A percentile compares a stretch with the other conserved stretches of the same genome.
These are phyloP conservation scores for Nothocercus julius DNA, from an alignment of 2,113 vertebrate species.

Conservation along the genomic window DNA sequence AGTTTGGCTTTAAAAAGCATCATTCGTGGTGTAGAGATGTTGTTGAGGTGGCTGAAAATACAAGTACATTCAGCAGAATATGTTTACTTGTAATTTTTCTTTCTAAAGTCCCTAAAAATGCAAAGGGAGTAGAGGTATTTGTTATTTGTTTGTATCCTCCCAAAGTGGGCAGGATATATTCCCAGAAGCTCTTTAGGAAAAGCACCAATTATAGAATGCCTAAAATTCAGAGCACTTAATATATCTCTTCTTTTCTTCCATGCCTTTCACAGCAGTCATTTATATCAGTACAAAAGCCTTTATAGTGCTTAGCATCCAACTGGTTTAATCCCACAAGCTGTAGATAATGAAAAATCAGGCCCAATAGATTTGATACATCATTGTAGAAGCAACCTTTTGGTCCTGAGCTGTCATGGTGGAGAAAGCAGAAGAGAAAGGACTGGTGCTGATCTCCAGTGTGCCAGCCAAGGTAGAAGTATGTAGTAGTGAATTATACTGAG, in stretches of 20 bases:
- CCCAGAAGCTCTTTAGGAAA: not conserved
- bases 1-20: not conserved
- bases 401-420: not conserved
- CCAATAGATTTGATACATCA: not conserved
- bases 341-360: not conserved
- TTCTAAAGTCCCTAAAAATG: not conserved
- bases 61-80: not conserved
- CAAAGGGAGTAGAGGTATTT: not conserved
- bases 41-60: not conserved
- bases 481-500: not conserved
- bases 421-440: not conserved
- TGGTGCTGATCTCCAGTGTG: not conserved
- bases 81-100: not conserved
- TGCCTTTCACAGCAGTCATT: not conserved
- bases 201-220: not conserved
- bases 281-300: not conserved
- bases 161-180: not conserved
- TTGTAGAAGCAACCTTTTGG: not conserved
- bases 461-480: not conserved
- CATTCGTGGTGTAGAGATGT: accelerated
- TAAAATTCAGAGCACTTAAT: not conserved
- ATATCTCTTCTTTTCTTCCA: not conserved
- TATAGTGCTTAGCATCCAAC: not conserved
- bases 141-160: not conserved
- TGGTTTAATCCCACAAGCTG: not conserved